phyloP scores from a whole-genome alignment of 2,113 vertebrate species.

The Salvelinus fontinalis region DNA sequence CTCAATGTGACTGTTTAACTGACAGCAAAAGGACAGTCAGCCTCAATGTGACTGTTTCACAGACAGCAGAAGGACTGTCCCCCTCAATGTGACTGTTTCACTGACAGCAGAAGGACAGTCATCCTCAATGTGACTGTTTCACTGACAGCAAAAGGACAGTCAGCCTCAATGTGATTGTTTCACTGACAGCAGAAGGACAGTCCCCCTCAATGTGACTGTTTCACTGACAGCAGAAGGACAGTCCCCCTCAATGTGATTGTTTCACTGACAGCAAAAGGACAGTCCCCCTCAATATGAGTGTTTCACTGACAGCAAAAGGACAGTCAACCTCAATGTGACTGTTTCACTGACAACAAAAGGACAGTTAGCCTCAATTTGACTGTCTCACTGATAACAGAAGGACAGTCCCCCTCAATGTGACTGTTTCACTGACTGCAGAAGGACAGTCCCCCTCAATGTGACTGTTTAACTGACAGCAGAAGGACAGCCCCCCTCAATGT shows the following conservation, averaged over 20 bases:
- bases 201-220: constrained; percentile 61
- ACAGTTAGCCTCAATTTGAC: constrained; percentile 61
- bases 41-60: too few relatives aligned
- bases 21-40: background rate
- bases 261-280: background rate
- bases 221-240: constrained; percentile 18
- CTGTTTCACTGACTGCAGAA: too few relatives aligned
- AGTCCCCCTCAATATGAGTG: constrained; percentile 58
- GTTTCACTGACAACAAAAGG: constrained; percentile 22
- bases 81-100: constrained; percentile 54
- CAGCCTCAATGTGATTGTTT: constrained; percentile 58
- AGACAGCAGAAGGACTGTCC: constrained; percentile 24
- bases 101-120: constrained; percentile 55
- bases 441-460: constrained; percentile 20
- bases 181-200: constrained; percentile 30
- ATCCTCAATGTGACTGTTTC: constrained; percentile 57
- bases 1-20: constrained; percentile 46
- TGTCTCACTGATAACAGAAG: constrained; percentile 25
- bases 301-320: constrained; percentile 20
- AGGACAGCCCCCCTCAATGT: too few relatives aligned
- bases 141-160: constrained; percentile 36
- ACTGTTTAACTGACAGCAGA: constrained; percentile 37
- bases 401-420: background rate
- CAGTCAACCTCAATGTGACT: constrained; percentile 63
- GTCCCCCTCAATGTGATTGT: too few relatives aligned